A percentile compares a stretch with the other conserved stretches of the same genome.
These are phyloP conservation scores for Cephus rjabovi DNA, from an alignment of 2,888 invertebrate species.

Conservation along the genomic window DNA sequence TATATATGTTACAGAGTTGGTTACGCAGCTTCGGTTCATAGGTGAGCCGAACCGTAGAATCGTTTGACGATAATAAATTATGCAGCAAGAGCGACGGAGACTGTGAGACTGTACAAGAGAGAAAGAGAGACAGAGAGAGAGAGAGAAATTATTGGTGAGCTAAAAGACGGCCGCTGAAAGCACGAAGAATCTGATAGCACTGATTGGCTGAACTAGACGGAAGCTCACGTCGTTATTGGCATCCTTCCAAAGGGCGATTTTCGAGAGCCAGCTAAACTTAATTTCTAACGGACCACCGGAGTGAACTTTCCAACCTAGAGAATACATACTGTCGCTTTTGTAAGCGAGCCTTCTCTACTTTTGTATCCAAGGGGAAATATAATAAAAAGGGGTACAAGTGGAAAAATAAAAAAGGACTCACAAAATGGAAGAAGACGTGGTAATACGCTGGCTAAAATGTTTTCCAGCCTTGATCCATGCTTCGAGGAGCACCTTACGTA, in stretches of 20 bases:
- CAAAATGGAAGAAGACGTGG: background rate
- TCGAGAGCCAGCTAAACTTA: conserved; percentile 28
- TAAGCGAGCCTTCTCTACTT: background rate
- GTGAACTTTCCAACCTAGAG: background rate
- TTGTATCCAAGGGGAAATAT: background rate
- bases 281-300: background rate
- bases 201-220: conserved; percentile 10
- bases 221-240: conserved; percentile 36
- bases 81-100: conserved; percentile 2
- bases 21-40: background rate
- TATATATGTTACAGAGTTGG: background rate
- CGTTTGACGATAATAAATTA: background rate
- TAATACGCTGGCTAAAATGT: background rate
- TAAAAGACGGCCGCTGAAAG: background rate
- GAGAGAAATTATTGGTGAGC: background rate
- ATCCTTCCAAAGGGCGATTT: conserved; percentile 46
- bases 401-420: conserved; percentile 10
- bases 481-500: background rate
- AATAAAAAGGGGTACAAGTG: background rate
- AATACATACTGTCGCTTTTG: background rate
- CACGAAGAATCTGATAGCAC: background rate
- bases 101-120: background rate
- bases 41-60: background rate
- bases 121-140: background rate
- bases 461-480: background rate